Conservation (phyloP, 2,888 invertebrate genomes). For the Sphaeridia pumilis region DNA sequence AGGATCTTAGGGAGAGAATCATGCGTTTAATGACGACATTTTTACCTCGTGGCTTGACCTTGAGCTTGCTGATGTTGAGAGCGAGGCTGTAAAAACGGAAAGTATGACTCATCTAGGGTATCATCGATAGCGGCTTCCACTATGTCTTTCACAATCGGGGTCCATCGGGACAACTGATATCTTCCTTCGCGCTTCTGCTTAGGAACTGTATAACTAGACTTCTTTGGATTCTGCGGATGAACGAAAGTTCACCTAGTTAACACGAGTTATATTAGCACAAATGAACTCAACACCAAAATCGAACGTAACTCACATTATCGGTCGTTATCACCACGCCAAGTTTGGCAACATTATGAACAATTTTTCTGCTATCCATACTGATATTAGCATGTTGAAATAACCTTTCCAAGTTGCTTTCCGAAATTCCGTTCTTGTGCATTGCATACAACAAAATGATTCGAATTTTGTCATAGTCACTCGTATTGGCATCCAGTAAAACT, state of each 20-base stretch:
- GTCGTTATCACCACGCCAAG: conserved; percentile 23
- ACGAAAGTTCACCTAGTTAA: no score
- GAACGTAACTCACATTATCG: conserved; percentile 24
- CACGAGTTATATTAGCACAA: no score
- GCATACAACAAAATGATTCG: conserved; percentile 29
- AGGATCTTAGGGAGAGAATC: neutral
- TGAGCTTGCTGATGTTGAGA: neutral
- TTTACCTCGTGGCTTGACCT: neutral
- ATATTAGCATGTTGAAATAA: conserved; percentile 26
- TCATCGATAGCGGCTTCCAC: conserved; percentile 25
- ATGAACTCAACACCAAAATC: no score
- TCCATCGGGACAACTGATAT: conserved; percentile 23
- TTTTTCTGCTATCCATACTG: conserved; percentile 8
- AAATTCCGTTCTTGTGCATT: conserved; percentile 25
- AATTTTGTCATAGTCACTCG: conserved; percentile 24
- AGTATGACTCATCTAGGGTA: conserved; percentile 20
- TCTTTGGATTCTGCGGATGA: no score
- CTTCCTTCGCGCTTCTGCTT: neutral
- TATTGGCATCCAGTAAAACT: conserved; percentile 21
- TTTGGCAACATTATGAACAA: conserved; percentile 22
- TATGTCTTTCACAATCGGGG: conserved; percentile 29
- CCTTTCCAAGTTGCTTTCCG: conserved; percentile 23
- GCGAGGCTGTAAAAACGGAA: conserved; percentile 25
- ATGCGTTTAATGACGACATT: neutral
- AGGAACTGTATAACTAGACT: neutral